A percentile compares a stretch with the other conserved stretches of the same genome.
These are phyloP conservation scores for Epinephelus fuscoguttatus DNA, from an alignment of 2,113 vertebrate genomes.

Conservation along the genomic window DNA sequence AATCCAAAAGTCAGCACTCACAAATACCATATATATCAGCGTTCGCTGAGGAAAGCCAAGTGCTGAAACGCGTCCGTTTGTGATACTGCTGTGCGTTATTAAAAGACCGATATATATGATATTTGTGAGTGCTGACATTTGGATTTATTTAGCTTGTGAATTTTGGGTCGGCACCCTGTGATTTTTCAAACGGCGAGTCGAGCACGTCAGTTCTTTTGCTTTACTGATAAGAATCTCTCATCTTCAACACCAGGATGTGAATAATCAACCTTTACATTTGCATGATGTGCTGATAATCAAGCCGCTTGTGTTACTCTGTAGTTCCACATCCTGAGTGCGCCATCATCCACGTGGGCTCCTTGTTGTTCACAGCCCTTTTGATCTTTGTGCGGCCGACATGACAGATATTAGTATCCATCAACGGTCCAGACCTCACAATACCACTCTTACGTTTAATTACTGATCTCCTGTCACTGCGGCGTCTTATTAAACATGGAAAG, in stretches of 20 bases:
- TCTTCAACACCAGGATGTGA: neutral
- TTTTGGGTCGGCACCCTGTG: too few species aligned
- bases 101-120: too few species aligned
- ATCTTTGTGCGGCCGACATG: neutral
- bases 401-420: conserved; percentile 1
- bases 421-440: neutral
- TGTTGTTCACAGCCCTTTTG: neutral
- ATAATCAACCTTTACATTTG: neutral
- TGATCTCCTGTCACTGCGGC: neutral
- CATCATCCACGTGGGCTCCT: neutral
- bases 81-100: too few species aligned
- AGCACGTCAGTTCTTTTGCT: too few species aligned
- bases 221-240: neutral
- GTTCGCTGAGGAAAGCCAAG: too few species aligned
- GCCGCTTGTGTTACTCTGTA: neutral
- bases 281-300: neutral
- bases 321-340: neutral
- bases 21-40: too few species aligned
- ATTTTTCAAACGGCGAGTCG: too few species aligned
- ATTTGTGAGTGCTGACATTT: too few species aligned
- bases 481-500: neutral
- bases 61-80: too few species aligned
- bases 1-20: too few species aligned
- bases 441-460: conserved; percentile 9
- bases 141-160: too few species aligned